These are phyloP conservation scores for Meganola albula DNA, from an alignment of 2,888 invertebrate genomes.

Conservation along the genomic window DNA sequence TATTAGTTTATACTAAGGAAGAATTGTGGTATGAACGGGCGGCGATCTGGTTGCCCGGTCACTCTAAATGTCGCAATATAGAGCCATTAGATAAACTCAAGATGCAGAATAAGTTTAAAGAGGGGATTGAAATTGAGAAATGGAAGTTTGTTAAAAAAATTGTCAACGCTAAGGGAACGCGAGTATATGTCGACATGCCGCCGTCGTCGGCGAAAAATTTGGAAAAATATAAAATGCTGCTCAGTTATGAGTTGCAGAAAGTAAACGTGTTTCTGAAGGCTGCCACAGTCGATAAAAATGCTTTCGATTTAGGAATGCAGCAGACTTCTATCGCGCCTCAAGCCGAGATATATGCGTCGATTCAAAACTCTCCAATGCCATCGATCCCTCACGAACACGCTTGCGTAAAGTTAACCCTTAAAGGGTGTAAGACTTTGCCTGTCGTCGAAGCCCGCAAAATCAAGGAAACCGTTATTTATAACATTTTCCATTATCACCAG, in stretches of 20 bases:
- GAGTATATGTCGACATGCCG: slow-evolving; percentile 65
- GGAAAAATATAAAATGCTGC: slow-evolving; percentile 50
- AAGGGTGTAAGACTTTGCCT: slow-evolving; percentile 42
- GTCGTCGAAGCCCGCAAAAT: slow-evolving; percentile 48
- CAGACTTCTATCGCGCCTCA: slow-evolving; percentile 32
- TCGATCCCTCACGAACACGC: slow-evolving; percentile 37
- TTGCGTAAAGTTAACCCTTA: slow-evolving; percentile 47
- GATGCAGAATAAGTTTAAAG: slow-evolving; percentile 51
- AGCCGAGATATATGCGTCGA: slow-evolving; percentile 27
- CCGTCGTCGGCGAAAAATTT: slow-evolving; percentile 57
- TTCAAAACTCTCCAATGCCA: slow-evolving; percentile 46
- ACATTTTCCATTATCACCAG: slow-evolving; percentile 52
- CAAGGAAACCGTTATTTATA: slow-evolving; percentile 52
- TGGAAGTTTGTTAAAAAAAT: slow-evolving; percentile 67
- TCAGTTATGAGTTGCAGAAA: slow-evolving; percentile 65
- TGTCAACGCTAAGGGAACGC: slow-evolving; percentile 50
- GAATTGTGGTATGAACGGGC: slow-evolving; percentile 66
- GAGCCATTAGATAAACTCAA: slow-evolving; percentile 56
- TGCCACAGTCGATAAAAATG: slow-evolving; percentile 59
- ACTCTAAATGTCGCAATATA: slow-evolving; percentile 46
- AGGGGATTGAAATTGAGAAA: slow-evolving; percentile 49
- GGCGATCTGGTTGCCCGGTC: slow-evolving; percentile 64
- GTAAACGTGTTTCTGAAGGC: slow-evolving; percentile 60
- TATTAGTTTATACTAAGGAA: slow-evolving; percentile 59
- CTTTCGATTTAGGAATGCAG: slow-evolving; percentile 54